Percentiles rank a stretch among this genome's conserved stretches.
phyloP scores from a whole-genome alignment of 2,113 vertebrate species.

The Catagonus wagneri region DNA sequence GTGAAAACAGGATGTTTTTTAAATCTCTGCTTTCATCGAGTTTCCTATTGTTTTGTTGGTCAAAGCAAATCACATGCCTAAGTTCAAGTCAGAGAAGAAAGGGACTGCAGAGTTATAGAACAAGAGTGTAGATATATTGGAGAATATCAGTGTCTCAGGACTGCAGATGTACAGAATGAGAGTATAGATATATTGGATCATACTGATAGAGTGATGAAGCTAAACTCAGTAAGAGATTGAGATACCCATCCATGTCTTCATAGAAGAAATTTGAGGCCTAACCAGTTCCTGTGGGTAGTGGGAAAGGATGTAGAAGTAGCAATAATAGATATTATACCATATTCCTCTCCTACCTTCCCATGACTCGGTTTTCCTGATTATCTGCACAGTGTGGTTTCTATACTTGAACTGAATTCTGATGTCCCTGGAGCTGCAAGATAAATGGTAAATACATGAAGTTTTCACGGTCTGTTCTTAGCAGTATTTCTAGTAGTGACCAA shows the following conservation, averaged over 20 bases:
- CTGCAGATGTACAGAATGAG: not conserved
- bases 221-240: not conserved
- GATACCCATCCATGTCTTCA: not conserved
- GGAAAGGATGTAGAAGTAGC: not conserved
- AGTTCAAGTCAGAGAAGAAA: not conserved
- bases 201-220: not conserved
- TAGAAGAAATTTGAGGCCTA: not conserved
- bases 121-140: not conserved
- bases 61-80: not conserved
- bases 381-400: not conserved
- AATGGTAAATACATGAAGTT: not conserved
- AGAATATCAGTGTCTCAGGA: not conserved
- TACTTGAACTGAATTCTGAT: not conserved
- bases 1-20: not conserved
- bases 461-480: not conserved
- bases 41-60: not conserved
- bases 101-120: not conserved
- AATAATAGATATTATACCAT: not conserved
- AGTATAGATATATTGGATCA: not conserved
- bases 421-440: not conserved
- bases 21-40: not conserved
- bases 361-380: not conserved
- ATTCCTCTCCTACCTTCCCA: not conserved
- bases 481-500: not conserved
- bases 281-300: not conserved